Conservation (phyloP, 2,888 invertebrate genomes). For the Mamestra brassicae region DNA sequence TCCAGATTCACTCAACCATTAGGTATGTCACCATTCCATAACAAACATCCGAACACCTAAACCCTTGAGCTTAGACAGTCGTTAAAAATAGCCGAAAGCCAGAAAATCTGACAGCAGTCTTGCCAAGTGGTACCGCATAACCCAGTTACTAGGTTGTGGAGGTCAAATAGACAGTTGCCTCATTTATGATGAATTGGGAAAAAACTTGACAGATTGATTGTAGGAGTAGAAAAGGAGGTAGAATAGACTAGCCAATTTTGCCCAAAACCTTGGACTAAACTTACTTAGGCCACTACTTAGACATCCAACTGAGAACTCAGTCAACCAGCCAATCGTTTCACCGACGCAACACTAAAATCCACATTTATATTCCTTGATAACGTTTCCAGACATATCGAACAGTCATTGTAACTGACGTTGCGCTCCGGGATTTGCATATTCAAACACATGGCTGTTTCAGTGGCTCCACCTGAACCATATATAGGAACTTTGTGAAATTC, state of each 20-base stretch:
- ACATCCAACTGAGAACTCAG: neutral
- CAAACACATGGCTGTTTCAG: conserved; percentile 38
- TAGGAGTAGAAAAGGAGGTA: neutral
- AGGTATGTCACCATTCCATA: neutral
- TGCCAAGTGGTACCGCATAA: no score
- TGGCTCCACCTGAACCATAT: conserved; percentile 28
- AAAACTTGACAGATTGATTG: no score
- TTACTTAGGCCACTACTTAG: neutral
- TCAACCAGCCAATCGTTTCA: neutral
- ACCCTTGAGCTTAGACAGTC: neutral
- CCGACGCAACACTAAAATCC: conserved; percentile 11
- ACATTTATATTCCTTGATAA: conserved; percentile 48
- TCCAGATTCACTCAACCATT: no score
- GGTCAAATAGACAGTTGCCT: no score
- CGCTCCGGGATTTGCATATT: conserved; percentile 51
- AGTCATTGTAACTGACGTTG: conserved; percentile 40
- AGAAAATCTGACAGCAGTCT: no score
- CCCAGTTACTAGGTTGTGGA: no score
- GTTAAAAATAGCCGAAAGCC: no score
- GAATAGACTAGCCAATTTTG: neutral
- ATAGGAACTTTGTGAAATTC: conserved; percentile 23
- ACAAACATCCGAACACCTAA: neutral
- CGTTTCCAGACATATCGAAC: conserved; percentile 32
- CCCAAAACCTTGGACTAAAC: neutral
- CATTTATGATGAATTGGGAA: no score